phyloP scores from a whole-genome alignment of 1,140 invertebrate species.

The Zaprionus camerounensis region DNA sequence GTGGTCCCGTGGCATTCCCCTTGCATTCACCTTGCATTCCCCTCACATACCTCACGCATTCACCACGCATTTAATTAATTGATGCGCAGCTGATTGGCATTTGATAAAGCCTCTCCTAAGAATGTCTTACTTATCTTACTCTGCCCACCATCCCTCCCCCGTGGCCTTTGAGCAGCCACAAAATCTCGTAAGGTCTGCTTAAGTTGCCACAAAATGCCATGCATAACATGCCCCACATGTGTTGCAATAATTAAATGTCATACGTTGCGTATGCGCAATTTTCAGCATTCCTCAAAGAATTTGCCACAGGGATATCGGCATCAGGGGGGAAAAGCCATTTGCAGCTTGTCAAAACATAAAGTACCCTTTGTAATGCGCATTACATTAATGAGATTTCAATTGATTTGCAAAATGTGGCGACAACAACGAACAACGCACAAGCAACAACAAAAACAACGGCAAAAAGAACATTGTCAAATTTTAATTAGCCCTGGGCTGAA shows the following conservation, averaged over 20 bases:
- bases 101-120: conserved; percentile 29
- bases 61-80: conserved; percentile 58
- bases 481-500: not conserved
- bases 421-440: not conserved
- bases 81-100: conserved; percentile 47
- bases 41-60: not conserved
- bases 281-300: conserved; percentile 4
- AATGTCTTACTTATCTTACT: not conserved
- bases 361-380: conserved; percentile 19
- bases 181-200: conserved; percentile 11
- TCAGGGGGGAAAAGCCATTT: conserved; percentile 12
- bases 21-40: not conserved
- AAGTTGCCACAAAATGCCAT: conserved; percentile 1
- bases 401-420: conserved; percentile 21
- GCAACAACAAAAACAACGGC: not conserved
- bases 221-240: not conserved
- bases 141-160: not conserved
- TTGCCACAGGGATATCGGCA: not conserved
- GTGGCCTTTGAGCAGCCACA: conserved; percentile 12
- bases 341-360: conserved; percentile 20
- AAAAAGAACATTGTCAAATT: not conserved
- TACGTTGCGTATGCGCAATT: conserved; percentile 56
- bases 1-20: not conserved
- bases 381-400: conserved; percentile 29
- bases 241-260: conserved; percentile 21